Conservation (phyloP, 2,888 invertebrate genomes). For the Coleophora deauratella region DNA sequence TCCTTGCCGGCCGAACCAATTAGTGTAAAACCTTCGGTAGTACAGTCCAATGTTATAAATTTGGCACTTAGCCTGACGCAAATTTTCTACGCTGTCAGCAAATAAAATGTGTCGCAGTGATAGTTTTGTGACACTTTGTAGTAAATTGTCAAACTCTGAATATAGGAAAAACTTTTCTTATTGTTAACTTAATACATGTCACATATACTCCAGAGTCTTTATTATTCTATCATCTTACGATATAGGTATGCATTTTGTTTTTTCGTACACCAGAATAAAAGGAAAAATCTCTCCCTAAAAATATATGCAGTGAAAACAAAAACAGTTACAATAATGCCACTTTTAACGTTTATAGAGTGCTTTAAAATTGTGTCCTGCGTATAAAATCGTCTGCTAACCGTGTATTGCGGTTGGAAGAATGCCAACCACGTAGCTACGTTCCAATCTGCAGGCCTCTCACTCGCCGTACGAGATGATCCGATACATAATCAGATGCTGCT, state of each 20-base stretch:
- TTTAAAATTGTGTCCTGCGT: conserved; percentile 62
- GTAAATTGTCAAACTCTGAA: conserved; percentile 49
- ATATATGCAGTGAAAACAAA: no score
- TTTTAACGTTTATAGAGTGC: conserved; percentile 56
- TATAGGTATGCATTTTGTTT: no score
- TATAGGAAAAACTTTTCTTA: no score
- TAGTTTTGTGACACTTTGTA: conserved; percentile 54
- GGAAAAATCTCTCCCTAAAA: conserved; percentile 1
- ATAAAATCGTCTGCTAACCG: conserved; percentile 57
- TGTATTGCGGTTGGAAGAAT: conserved; percentile 55
- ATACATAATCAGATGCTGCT: conserved; percentile 36
- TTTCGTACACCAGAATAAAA: background rate
- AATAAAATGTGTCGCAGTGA: conserved; percentile 63
- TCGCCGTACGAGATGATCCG: conserved; percentile 43
- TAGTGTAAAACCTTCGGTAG: conserved; percentile 65
- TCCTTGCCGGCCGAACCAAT: conserved; percentile 67
- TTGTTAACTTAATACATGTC: no score
- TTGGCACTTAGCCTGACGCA: conserved; percentile 73
- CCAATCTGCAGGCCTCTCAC: conserved; percentile 54
- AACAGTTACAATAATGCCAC: conserved; percentile 38
- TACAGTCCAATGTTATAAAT: conserved; percentile 66
- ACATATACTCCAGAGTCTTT: no score
- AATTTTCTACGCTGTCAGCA: conserved; percentile 67
- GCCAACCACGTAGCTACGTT: conserved; percentile 51
- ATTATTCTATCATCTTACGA: no score